These are phyloP conservation scores for Aromia moschata DNA, from an alignment of 2,888 invertebrate species.

Conservation along the genomic window DNA sequence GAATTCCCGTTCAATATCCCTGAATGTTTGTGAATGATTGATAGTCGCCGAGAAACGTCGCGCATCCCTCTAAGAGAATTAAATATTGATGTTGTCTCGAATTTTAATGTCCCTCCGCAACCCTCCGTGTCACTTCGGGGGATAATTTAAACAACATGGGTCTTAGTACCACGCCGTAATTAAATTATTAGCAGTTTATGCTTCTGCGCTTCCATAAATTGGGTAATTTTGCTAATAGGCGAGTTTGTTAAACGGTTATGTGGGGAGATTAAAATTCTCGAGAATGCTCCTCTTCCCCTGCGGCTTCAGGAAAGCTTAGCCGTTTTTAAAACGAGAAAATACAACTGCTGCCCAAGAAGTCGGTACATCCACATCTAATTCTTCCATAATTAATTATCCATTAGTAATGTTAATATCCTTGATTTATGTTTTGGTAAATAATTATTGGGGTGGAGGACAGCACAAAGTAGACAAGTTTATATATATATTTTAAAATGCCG, in stretches of 20 bases:
- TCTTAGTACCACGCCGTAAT: conserved; percentile 12
- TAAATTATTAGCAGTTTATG: conserved; percentile 22
- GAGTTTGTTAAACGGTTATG: conserved; percentile 13
- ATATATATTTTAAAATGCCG: no score
- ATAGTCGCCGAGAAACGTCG: conserved; percentile 56
- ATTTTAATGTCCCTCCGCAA: conserved; percentile 47
- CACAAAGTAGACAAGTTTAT: no score
- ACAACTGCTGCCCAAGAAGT: no score
- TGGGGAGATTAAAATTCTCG: conserved; percentile 1
- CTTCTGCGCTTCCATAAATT: conserved; percentile 14
- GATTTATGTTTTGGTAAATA: no score
- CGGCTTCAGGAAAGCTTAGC: no score
- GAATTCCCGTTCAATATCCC: conserved; percentile 49
- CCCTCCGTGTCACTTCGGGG: conserved; percentile 15
- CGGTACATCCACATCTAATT: no score
- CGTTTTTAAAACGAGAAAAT: no score
- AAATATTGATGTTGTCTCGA: conserved; percentile 54
- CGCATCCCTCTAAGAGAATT: conserved; percentile 48
- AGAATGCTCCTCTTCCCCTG: neutral
- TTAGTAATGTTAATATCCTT: no score
- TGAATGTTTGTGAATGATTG: conserved; percentile 59
- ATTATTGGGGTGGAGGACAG: no score
- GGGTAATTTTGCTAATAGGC: conserved; percentile 15
- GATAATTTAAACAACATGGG: conserved; percentile 22
- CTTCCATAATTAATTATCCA: no score